Base-by-base conservation (phyloP, 1,140 invertebrate species). In the Drosophila littoralis region DNA sequence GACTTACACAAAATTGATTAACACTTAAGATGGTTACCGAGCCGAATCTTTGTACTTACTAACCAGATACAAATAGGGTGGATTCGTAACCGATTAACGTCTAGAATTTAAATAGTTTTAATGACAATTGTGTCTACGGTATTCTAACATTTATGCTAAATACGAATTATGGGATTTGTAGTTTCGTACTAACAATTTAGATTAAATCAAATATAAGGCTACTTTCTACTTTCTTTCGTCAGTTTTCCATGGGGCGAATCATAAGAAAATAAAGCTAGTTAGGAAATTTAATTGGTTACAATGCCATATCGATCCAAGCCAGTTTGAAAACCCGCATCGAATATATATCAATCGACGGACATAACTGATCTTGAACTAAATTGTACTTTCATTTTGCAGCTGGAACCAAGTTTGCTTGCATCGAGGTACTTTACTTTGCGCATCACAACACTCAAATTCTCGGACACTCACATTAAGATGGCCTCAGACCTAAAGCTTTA, bases 341-440 rank as follows among this genome's bases (percentile, higher is more conserved):
- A 17, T 66, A 36, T 66, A 36, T 33, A 42, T 68, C 52, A 35
- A 75, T 43, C 55, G 22, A 10, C 33, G 40, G 55, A 43, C 55
- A 43, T 43, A 33, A 72, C 69, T 70, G 78, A 86, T 76, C 45
- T 61, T 81, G 45, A 86, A 86, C 69, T 79, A 83, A 88, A 74
- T 89, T 88, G 83, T 89, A 88, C 84, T 88, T 86, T 88, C 64
- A 78, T 75, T 70, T 83, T 70, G 74, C 83, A 65, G 83, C 77
- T 89, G 80, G 79, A 89, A 88, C 74, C 80, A 75, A 75, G 70
- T 80, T 89, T 64, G 67, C 79, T 40, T 82, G 50, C 75, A 69
- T 83, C 71, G 80, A 89, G 84, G 84, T 89, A 89, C 84, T 88
- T 86, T 59, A 68, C 80, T 89, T 83, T 82, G 40, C 72, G 77